These are phyloP conservation scores for Xylota segnis DNA, from an alignment of 2,888 invertebrate genomes.

Conservation along the genomic window DNA sequence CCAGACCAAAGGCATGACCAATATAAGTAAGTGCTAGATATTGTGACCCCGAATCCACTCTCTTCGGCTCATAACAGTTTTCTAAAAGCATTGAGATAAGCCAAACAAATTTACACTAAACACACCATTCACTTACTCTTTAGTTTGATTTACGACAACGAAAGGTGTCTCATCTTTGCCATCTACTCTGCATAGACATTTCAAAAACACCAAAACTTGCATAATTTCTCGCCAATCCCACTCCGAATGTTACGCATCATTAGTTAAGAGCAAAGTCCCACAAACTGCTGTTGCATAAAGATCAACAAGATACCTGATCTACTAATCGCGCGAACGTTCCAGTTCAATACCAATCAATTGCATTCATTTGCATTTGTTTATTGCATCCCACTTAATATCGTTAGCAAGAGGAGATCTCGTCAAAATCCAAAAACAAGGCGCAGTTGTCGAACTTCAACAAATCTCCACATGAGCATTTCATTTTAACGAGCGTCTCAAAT, in stretches of 20 bases:
- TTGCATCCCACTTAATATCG: conserved; percentile 21
- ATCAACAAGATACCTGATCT: conserved; percentile 38
- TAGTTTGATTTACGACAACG: background rate
- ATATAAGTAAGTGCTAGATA: no score
- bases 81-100: no score
- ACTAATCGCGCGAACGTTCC: conserved; percentile 45
- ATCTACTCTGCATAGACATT: background rate
- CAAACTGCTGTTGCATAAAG: conserved; percentile 61
- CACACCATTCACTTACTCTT: background rate
- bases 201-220: conserved; percentile 22
- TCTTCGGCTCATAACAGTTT: no score
- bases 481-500: conserved; percentile 9
- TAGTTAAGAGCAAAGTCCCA: conserved; percentile 47
- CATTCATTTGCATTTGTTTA: conserved; percentile 48
- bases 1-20: no score
- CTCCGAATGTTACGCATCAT: conserved; percentile 54
- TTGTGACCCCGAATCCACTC: no score
- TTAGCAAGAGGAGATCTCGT: conserved; percentile 8
- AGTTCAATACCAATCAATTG: conserved; percentile 56
- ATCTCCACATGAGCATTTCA: background rate
- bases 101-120: no score
- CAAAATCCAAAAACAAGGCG: conserved; percentile 11
- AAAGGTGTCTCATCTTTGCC: background rate
- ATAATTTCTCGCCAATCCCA: conserved; percentile 8
- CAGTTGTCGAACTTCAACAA: background rate